These are phyloP conservation scores for Petrolisthes cinctipes DNA, from an alignment of 2,888 invertebrate genomes.

Conservation along the genomic window DNA sequence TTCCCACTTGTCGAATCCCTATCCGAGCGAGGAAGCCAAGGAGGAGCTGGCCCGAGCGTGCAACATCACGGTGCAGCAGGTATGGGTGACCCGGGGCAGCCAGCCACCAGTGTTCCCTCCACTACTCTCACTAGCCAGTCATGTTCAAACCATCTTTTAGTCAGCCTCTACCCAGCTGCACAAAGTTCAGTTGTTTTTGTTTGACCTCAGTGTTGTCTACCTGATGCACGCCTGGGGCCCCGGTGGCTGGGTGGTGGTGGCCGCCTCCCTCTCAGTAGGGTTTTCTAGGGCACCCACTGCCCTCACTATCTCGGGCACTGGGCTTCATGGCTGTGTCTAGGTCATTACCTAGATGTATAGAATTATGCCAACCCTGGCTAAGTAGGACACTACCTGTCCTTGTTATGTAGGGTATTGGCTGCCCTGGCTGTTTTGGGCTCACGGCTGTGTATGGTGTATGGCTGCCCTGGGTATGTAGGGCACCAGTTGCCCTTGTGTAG, in stretches of 20 bases:
- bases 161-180: constrained; percentile 52
- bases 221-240: constrained; percentile 49
- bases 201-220: constrained; percentile 47
- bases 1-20: constrained; percentile 98
- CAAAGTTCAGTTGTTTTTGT: constrained; percentile 41
- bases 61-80: constrained; percentile 97
- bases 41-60: constrained; percentile 99
- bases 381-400: not conserved
- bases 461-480: not conserved
- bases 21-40: constrained; percentile 99
- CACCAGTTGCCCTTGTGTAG: not conserved
- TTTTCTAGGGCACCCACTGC: constrained; percentile 9
- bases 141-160: constrained; percentile 45
- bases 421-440: not conserved
- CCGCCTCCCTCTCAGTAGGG: not conserved
- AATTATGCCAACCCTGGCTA: too few relatives aligned
- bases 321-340: not conserved
- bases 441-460: not conserved
- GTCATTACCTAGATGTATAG: not conserved
- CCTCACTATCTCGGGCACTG: not conserved
- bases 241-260: constrained; percentile 6
- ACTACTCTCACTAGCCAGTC: constrained; percentile 55
- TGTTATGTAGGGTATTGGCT: not conserved
- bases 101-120: constrained; percentile 41
- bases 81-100: constrained; percentile 69